Evolutionary conservation across 2,888 invertebrate genomes (phyloP).

Genomic region (Adelognathus sp.): DNA sequence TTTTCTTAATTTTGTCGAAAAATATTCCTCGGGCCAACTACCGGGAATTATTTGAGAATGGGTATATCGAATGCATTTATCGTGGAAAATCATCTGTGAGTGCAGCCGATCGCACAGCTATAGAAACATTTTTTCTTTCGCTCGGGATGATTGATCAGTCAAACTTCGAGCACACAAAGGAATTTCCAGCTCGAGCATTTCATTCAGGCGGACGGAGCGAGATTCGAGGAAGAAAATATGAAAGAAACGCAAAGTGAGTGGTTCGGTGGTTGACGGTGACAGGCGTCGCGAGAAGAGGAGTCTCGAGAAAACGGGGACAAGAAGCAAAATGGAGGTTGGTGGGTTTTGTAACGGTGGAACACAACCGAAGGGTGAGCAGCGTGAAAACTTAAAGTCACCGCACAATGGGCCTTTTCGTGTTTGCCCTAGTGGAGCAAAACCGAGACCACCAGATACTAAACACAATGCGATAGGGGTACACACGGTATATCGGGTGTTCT

Average conservation of each 20-base stretch:
- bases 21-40: too few species aligned
- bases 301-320: not conserved
- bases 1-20: too few species aligned
- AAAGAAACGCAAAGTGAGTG: not conserved
- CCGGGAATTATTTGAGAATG: too few species aligned
- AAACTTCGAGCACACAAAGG: slow-evolving; percentile 67
- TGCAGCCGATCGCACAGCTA: not conserved
- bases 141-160: slow-evolving; percentile 65
- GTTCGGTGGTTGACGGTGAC: not conserved
- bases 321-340: not conserved
- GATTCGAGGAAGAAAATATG: slow-evolving; percentile 30
- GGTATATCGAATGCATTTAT: too few species aligned
- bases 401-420: slow-evolving; percentile 71
- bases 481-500: slow-evolving; percentile 4
- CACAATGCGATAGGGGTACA: slow-evolving; percentile 54
- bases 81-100: too few species aligned
- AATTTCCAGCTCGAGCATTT: slow-evolving; percentile 3
- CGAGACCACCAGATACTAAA: slow-evolving; percentile 63
- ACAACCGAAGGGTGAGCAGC: slow-evolving; percentile 31
- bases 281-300: not conserved
- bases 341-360: not conserved
- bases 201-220: slow-evolving; percentile 64
- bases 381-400: slow-evolving; percentile 71
- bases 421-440: slow-evolving; percentile 62
- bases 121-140: not conserved